Evolutionary conservation across 2,888 invertebrate genomes (phyloP).

Genomic region (Agelastica alni): DNA sequence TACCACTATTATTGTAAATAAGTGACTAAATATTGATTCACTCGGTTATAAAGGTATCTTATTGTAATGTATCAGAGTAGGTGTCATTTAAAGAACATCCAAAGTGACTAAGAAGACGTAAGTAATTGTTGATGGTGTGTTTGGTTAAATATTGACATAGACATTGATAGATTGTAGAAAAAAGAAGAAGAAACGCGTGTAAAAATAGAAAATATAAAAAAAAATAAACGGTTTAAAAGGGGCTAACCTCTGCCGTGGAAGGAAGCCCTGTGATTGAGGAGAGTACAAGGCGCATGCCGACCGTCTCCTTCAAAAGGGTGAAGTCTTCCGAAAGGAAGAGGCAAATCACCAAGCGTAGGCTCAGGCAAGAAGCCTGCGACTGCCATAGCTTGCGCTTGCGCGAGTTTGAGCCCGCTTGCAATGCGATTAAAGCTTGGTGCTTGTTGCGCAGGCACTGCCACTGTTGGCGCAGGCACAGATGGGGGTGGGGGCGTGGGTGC

Average conservation of each 20-base stretch:
- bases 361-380: slow-evolving; percentile 68
- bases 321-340: slow-evolving; percentile 37
- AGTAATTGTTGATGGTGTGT: neutral
- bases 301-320: slow-evolving; percentile 49
- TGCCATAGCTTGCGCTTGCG: slow-evolving; percentile 74
- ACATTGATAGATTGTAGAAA: neutral
- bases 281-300: slow-evolving; percentile 55
- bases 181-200: slow-evolving; percentile 1
- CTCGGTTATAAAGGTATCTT: too few relatives aligned
- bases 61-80: too few relatives aligned
- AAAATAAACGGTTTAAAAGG: too few relatives aligned
- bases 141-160: neutral
- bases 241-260: slow-evolving; percentile 69
- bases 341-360: slow-evolving; percentile 45
- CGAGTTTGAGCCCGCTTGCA: slow-evolving; percentile 71
- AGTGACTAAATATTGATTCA: too few relatives aligned
- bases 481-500: slow-evolving; percentile 18
- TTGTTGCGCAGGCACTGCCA: slow-evolving; percentile 48
- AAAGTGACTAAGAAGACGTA: too few relatives aligned
- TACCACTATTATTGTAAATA: too few relatives aligned
- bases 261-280: slow-evolving; percentile 64
- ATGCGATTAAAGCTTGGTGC: slow-evolving; percentile 62
- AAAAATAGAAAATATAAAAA: too few relatives aligned
- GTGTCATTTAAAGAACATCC: too few relatives aligned
- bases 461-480: slow-evolving; percentile 45